Base-by-base conservation (phyloP, 2,888 invertebrate species). In the Villa cingulata region DNA sequence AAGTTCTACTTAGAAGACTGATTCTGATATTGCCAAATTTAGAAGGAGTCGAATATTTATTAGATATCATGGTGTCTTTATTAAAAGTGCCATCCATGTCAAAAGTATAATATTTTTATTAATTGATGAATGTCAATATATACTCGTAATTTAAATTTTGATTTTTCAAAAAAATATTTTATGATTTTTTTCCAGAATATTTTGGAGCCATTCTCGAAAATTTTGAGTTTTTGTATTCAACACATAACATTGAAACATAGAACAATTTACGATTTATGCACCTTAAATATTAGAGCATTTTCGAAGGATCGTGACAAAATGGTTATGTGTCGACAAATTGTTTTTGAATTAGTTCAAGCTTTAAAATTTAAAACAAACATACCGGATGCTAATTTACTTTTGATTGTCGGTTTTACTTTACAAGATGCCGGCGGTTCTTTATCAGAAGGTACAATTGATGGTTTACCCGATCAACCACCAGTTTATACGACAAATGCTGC, bases 131-230 rank as follows among this genome's bases (percentile, higher is more conserved):
- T 27, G 10, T 27, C 6, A 27, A 27, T 27, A 27, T 10, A 27
- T 27, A 27, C 2, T 27, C 27, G 2, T 27, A n/a, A n/a, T n/a
- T n/a, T n/a, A n/a, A n/a, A n/a, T n/a, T n/a, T n/a, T n/a, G n/a
- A n/a, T n/a, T n/a, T n/a, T n/a, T n/a, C n/a, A n/a, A n/a, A n/a
- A n/a, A n/a, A n/a, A n/a, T n/a, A n/a, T n/a, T n/a, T 34, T 34
- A 3, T 14, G 12, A 34, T 9, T 19, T 14, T 17, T 36, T 65
- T 68, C 48, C 66, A 84, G 82, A 83, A 83, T 17, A 78, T 96
- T 54, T 72, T 97, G 58, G 97, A 97, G 62, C 92, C 95, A 3
- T 94, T 96, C 64, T 88, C 95, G 0, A 97, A 97, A 74, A 81
- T 96, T 54, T 70, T 97, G 50, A 87, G 90, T 63, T 88, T 86